These are phyloP conservation scores for Mesocentrotus franciscanus DNA, from an alignment of 53 echinoderm and acorn worm genomes.

Conservation along the genomic window DNA sequence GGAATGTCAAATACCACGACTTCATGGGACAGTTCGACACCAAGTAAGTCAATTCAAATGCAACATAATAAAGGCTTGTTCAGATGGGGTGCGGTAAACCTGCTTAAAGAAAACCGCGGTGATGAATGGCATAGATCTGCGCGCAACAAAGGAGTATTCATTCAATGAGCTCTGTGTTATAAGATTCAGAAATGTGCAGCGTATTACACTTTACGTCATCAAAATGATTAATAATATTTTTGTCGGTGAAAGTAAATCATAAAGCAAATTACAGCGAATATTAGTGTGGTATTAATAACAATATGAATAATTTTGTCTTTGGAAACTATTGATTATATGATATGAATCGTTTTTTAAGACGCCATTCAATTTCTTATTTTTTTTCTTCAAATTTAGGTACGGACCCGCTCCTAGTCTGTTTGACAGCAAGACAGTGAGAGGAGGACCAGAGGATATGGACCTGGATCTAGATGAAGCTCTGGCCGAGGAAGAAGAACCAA, in stretches of 20 bases:
- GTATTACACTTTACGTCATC: no score
- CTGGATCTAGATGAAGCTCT: conserved; percentile 53
- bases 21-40: conserved; percentile 98
- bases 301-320: no score
- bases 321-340: not conserved
- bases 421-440: conserved; percentile 84
- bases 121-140: no score
- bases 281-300: not conserved
- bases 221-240: no score
- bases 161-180: no score
- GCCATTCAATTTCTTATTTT: not conserved
- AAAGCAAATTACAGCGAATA: no score
- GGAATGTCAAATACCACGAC: conserved; percentile 90
- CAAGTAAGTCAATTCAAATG: conserved; percentile 72
- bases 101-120: no score
- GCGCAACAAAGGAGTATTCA: no score
- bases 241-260: no score
- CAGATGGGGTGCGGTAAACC: no score
- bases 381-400: conserved; percentile 46
- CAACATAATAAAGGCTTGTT: not conserved
- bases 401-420: conserved; percentile 93
- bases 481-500: conserved; percentile 69
- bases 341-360: not conserved
- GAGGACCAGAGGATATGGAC: conserved; percentile 71
- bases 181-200: no score